A percentile compares a stretch with the other conserved stretches of the same genome.
These are phyloP conservation scores for Drosophila carrolli DNA, from an alignment of 1,140 invertebrate species.

Conservation along the genomic window DNA sequence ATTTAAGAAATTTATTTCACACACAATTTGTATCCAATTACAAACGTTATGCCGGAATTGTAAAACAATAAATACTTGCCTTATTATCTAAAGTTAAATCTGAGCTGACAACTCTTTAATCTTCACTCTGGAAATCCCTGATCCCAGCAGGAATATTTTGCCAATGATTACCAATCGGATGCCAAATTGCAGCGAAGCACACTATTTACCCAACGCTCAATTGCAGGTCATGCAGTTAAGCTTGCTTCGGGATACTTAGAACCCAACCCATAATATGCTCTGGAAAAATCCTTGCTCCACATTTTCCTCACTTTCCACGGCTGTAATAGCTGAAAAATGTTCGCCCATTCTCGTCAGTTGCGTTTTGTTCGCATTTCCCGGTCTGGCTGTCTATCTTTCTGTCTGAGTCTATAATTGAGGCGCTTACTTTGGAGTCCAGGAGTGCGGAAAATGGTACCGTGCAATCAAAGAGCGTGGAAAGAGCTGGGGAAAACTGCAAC, in stretches of 20 bases:
- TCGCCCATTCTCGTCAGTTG: slow-evolving; percentile 28
- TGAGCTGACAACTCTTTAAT: not conserved
- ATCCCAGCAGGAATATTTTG: slow-evolving; percentile 9
- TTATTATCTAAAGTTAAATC: not conserved
- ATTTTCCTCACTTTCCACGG: slow-evolving; percentile 28
- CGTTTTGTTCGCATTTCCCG: slow-evolving; percentile 27
- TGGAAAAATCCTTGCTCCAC: not conserved
- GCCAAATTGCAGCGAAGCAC: slow-evolving; percentile 16
- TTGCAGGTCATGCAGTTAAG: slow-evolving; percentile 28
- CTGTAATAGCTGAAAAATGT: slow-evolving; percentile 57
- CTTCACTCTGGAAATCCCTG: not conserved
- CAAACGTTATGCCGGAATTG: no score
- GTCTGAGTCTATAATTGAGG: slow-evolving; percentile 73
- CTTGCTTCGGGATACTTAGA: slow-evolving; percentile 6
- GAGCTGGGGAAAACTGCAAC: slow-evolving; percentile 59
- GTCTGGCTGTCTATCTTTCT: slow-evolving; percentile 20
- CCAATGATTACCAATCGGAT: slow-evolving; percentile 46
- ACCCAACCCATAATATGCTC: slow-evolving; percentile 3
- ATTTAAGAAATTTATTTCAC: no score
- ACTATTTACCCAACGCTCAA: slow-evolving; percentile 45
- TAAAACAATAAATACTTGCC: not conserved
- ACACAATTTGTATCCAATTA: no score
- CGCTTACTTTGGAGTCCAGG: slow-evolving; percentile 49
- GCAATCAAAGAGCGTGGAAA: slow-evolving; percentile 67
- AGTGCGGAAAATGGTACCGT: slow-evolving; percentile 3